Evolutionary conservation across 2,113 vertebrate genomes (phyloP), one percentile per base, ranked within the genome.

Genomic region (Brevimyrus niger): DNA sequence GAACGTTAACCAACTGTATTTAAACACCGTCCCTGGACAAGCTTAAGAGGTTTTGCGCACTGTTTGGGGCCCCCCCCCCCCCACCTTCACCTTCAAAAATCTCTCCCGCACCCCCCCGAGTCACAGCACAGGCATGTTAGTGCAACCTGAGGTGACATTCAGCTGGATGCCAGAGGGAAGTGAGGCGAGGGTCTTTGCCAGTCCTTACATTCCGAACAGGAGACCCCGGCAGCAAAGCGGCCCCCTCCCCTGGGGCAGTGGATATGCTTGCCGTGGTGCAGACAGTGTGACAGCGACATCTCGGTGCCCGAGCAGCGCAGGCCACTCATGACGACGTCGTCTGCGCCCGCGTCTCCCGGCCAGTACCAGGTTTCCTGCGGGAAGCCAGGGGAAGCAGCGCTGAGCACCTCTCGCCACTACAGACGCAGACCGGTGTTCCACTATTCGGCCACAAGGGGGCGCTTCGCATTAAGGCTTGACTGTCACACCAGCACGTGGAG

Each of bases 351-450:
- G 0, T 98, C 95, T 11, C 97, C 97, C 0, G 96, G 93, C 98
- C 98, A 99, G 92, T 99, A 99, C 97, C 97, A 98, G 0, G 98
- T 98, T 94, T 99, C 98, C 98, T 99, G 89, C 85, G 35, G 0
- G 88, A 89, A 73, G 13, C 82, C 35, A 87, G 86, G 86, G 35
- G 44, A 61, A 19, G 31, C 11, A 46, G 35, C 53, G 3, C 23
- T 48, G 15, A n/a, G 13, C 35, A 13, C 23, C 11, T 11, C 5
- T 38, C 38, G 0, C 53, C 53, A 38, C 51, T 9, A 44, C 2
- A 11, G 10, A 46, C 19, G 31, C 35, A 23, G 53, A 38, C 53
- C 47, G 2, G 10, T 6, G 27, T 65, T 47, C 58, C 87, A 38
- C 44, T 47, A 91, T 92, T 90, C 17, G 38, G 47, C 86, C 86